Base-by-base conservation (phyloP, 2,797 vertebrate species). In the Pseudopleuronectes americanus region DNA sequence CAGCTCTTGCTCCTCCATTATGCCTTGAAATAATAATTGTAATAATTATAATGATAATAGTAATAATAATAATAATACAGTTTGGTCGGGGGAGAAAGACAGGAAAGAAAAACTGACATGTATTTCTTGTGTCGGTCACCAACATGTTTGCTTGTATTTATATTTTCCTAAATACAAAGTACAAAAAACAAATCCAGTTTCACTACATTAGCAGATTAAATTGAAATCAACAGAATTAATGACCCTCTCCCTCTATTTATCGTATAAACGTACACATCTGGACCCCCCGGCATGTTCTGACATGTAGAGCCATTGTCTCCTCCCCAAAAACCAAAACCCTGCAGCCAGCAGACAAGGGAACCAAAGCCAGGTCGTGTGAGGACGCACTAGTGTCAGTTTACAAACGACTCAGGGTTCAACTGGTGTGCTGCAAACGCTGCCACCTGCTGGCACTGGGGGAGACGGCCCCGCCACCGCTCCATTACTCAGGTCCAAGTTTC, bases 311-410 rank as follows among this genome's bases (percentile, higher is more conserved):
- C 9, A 8, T 8, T 24, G 17, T 31, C 28, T n/a, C 17, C 31
- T 21, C 6, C 26, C 43, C 43, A 19, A 6, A 6, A 45, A 19
- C 43, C 48, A 45, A 41, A 45, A 3, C 4, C 0, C 51, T n/a
- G 36, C 28, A 58, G 49, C 41, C 17, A 47, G 23, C 54, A 38
- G n/a, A 28, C 26, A 3, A 4, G 56, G 33, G 4, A 53, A 3
- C 1, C 0, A 43, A 5, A 51, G 3, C 1, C 0, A 45, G 71
- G 64, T 79, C 45, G 52, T 61, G 0, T 71, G 7, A 81, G 85
- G 84, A 89, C 81, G n/a, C 12, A 0, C 51, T 70, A 66, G 59
- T 81, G 67, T 87, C 83, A 64, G 59, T 51, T 85, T 85, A 77
- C 85, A 78, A 17, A n/a, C 1, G 53, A 33, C 57, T 48, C 21